These are phyloP conservation scores for Erebia epiphron DNA, from an alignment of 2,888 invertebrate genomes.

Conservation along the genomic window DNA sequence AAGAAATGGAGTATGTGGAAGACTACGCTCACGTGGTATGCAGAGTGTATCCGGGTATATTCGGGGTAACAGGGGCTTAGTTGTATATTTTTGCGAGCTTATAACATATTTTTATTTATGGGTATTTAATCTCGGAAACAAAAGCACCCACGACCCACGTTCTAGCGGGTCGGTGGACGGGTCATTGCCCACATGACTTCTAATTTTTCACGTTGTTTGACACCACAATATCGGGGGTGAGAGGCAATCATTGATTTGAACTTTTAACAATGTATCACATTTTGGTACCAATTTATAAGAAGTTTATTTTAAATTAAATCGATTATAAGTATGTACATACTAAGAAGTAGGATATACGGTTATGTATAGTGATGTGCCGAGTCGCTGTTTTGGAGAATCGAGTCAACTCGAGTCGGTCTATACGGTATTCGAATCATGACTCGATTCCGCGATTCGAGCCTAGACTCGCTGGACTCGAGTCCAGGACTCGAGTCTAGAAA, in stretches of 20 bases:
- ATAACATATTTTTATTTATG: background rate
- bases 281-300: background rate
- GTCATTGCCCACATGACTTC: slow-evolving; percentile 9
- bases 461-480: no score
- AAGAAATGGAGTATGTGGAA: no score
- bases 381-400: no score
- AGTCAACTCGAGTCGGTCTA: no score
- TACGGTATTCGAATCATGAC: no score
- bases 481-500: no score
- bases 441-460: no score
- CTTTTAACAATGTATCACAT: background rate
- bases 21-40: background rate
- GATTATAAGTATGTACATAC: no score
- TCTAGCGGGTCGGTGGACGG: background rate
- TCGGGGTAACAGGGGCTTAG: background rate
- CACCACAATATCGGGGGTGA: background rate
- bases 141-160: background rate
- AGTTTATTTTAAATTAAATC: background rate
- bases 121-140: slow-evolving; percentile 5
- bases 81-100: background rate
- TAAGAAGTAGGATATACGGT: no score
- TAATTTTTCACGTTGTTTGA: slow-evolving; percentile 1
- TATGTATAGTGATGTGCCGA: no score
- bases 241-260: slow-evolving; percentile 1
- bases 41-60: no score